A percentile compares a stretch with the other conserved stretches of the same genome.
phyloP scores from a whole-genome alignment of 2,888 invertebrate genomes.

The Stegophylla sp. region DNA sequence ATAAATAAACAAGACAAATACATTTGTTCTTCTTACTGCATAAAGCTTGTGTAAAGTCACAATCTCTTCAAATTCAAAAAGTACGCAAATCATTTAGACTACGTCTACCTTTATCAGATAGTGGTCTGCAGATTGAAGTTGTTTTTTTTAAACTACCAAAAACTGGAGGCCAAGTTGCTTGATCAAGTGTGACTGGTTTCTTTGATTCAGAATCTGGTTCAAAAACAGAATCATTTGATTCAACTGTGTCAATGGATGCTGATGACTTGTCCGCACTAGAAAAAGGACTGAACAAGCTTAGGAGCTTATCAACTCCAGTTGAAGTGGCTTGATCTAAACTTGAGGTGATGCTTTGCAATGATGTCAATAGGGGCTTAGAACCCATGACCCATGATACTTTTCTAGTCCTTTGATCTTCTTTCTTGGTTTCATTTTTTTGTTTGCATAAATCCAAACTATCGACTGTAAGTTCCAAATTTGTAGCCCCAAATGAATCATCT shows the following conservation, averaged over 20 bases:
- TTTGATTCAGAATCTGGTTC: slow-evolving; percentile 45
- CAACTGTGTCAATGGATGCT: slow-evolving; percentile 43
- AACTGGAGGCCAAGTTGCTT: slow-evolving; percentile 57
- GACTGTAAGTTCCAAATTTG: slow-evolving; percentile 48
- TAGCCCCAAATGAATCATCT: slow-evolving; percentile 51
- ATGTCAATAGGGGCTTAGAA: slow-evolving; percentile 45
- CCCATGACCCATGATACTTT: slow-evolving; percentile 58
- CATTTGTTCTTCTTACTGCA: slow-evolving; percentile 23
- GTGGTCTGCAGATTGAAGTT: slow-evolving; percentile 46
- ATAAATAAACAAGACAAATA: slow-evolving; percentile 42
- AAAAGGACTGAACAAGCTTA: slow-evolving; percentile 54
- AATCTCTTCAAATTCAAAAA: slow-evolving; percentile 36
- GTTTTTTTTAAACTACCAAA: slow-evolving; percentile 54
- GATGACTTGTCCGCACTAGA: slow-evolving; percentile 55
- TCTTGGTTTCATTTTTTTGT: slow-evolving; percentile 47
- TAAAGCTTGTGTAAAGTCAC: slow-evolving; percentile 6
- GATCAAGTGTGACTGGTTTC: slow-evolving; percentile 50
- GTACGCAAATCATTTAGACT: slow-evolving; percentile 56
- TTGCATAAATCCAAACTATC: slow-evolving; percentile 56
- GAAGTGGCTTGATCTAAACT: slow-evolving; percentile 52
- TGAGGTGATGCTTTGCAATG: slow-evolving; percentile 47
- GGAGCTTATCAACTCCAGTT: slow-evolving; percentile 54
- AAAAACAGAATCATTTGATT: slow-evolving; percentile 56
- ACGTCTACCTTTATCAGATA: slow-evolving; percentile 56
- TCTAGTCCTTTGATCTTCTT: slow-evolving; percentile 50